Percentiles rank a stretch among this genome's conserved stretches.
Evolutionary conservation across 2,797 vertebrate genomes (phyloP).

Genomic region (Hoplostethus atlanticus): DNA sequence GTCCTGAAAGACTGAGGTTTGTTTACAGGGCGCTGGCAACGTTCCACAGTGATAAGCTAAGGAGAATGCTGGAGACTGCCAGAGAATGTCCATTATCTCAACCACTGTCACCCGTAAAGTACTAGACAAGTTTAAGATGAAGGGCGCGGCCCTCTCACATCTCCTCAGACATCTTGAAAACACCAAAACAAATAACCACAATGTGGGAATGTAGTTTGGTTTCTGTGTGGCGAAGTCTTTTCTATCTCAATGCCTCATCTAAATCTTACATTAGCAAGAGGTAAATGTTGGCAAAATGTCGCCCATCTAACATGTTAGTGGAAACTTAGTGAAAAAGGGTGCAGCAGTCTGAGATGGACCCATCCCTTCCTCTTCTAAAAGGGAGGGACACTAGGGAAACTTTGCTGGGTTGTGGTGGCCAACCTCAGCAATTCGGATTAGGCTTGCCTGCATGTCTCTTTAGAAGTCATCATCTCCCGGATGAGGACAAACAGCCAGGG

Average conservation of each 20-base stretch:
- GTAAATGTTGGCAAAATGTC: constrained; percentile 33
- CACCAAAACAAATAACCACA: constrained; percentile 35
- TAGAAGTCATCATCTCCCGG: constrained; percentile 53
- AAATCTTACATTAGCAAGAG: constrained; percentile 11
- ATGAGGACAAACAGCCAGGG: constrained; percentile 53
- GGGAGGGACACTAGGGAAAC: constrained; percentile 54
- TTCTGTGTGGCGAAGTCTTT: constrained; percentile 4
- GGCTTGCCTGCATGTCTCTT: constrained; percentile 51
- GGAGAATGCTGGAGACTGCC: constrained; percentile 38
- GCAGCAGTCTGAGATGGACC: constrained; percentile 69
- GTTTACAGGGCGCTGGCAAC: constrained; percentile 40
- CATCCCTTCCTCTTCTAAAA: constrained; percentile 67
- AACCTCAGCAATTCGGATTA: constrained; percentile 66
- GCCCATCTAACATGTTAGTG: constrained; percentile 34
- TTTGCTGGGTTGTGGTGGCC: constrained; percentile 37
- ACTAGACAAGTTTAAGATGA: constrained; percentile 37
- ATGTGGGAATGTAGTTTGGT: constrained; percentile 9
- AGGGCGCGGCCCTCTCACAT: constrained; percentile 23
- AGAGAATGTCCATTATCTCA: constrained; percentile 63
- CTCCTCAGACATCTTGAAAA: constrained; percentile 35
- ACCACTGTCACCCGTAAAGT: constrained; percentile 49
- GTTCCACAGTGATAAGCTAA: constrained; percentile 52
- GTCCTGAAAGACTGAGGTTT: constrained; percentile 36
- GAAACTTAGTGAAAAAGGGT: constrained; percentile 67
- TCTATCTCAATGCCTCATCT: neutral